Evolutionary conservation across 2,888 invertebrate species (phyloP).

Genomic region (Hyppa rectilinea): DNA sequence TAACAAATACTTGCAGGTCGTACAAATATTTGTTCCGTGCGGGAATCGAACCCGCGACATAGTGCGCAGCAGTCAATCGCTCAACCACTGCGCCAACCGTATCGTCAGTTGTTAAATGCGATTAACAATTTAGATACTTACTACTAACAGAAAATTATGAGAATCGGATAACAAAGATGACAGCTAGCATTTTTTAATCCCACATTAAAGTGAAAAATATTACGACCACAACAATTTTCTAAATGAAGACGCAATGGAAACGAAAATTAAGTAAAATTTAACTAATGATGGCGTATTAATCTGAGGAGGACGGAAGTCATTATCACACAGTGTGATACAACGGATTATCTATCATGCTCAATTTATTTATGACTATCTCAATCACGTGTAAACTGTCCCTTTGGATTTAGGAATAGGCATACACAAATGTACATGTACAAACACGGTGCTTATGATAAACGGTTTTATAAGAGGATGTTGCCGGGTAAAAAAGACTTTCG

Average conservation of each 20-base stretch:
- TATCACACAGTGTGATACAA: conserved; percentile 59
- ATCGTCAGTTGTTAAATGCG: no score
- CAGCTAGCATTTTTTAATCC: conserved; percentile 22
- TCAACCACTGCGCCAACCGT: no score
- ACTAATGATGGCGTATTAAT: conserved; percentile 53
- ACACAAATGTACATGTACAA: conserved; percentile 15
- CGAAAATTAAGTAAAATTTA: conserved; percentile 34
- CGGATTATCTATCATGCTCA: conserved; percentile 49
- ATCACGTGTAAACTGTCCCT: conserved; percentile 54
- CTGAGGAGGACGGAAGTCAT: conserved; percentile 51
- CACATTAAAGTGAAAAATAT: conserved; percentile 15
- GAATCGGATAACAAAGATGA: conserved; percentile 15
- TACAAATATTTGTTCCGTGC: no score
- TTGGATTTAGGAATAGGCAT: conserved; percentile 33
- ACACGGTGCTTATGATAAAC: background rate
- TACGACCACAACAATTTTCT: conserved; percentile 15
- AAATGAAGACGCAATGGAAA: conserved; percentile 45
- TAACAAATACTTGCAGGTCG: no score
- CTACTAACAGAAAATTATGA: conserved; percentile 11
- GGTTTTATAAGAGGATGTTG: background rate
- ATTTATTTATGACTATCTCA: conserved; percentile 49
- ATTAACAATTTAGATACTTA: conserved; percentile 18
- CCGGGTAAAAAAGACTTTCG: background rate
- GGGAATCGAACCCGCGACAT: no score
- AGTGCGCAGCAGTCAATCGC: no score